Percentiles rank a stretch among this genome's conserved stretches.
These are phyloP conservation scores for Drosophila merina DNA, from an alignment of 2,888 invertebrate species.

Conservation along the genomic window DNA sequence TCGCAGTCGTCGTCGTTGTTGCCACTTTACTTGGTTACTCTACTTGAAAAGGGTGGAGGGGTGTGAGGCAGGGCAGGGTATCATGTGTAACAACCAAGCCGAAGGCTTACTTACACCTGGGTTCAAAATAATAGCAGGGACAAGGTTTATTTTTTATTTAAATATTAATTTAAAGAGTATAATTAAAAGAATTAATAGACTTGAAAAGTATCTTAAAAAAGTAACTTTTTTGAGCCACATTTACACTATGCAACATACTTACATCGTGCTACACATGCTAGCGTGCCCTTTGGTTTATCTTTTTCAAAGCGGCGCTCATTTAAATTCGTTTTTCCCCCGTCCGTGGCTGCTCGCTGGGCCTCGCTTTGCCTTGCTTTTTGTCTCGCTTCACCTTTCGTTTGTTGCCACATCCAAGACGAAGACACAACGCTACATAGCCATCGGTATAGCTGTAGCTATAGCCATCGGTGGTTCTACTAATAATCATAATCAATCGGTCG, in stretches of 20 bases:
- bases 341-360: constrained; percentile 43
- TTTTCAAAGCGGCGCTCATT: constrained; percentile 57
- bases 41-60: neutral
- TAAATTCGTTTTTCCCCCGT: constrained; percentile 67
- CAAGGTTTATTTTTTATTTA: neutral
- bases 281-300: constrained; percentile 10
- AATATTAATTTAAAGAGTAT: too few species aligned
- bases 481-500: constrained; percentile 77
- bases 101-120: constrained; percentile 39
- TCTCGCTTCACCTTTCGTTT: constrained; percentile 41
- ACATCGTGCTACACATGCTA: neutral
- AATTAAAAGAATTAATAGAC: too few species aligned
- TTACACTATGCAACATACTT: neutral
- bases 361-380: constrained; percentile 35
- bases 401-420: constrained; percentile 48
- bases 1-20: constrained; percentile 34
- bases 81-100: constrained; percentile 14
- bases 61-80: neutral
- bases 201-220: too few species aligned
- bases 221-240: too few species aligned
- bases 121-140: constrained; percentile 11
- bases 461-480: constrained; percentile 60
- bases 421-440: constrained; percentile 38
- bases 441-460: neutral
- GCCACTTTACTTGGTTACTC: constrained; percentile 49